Base-by-base conservation (phyloP, 2,888 invertebrate species). In the Colletes collaris region DNA sequence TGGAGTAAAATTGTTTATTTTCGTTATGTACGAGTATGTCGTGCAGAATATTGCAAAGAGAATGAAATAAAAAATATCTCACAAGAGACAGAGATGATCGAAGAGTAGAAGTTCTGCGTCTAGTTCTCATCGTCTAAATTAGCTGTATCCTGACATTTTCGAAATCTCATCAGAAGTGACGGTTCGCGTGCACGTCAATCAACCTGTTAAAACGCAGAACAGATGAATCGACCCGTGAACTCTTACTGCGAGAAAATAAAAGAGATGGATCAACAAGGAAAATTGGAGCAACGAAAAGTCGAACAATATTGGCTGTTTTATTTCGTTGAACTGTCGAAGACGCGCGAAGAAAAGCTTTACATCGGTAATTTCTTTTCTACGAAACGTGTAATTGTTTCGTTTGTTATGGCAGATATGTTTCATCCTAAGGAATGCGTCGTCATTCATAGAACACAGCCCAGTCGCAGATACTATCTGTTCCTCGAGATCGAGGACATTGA, bases 111-210 rank as follows among this genome's bases (percentile, higher is more conserved):
- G 71, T 56, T 75, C 67, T 11, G 3, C 6, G n/a, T 60, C 11
- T 27, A 46, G 56, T 60, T 68, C 56, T 55, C 56, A 67, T 50
- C 40, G 19, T 7, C 46, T 63, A 37, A 68, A 67, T 62, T 35
- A n/a, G 40, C 13, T 53, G 50, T 62, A 53, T 82, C 58, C 63
- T 19, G 70, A 62, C 55, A 60, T 66, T 64, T 66, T 58, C 37
- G 49, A 60, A 73, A 67, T 46, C 27, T 44, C 13, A 44, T 40
- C 35, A 7, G 13, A 13, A 65, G 64, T 76, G 56, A 81, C 11
- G 19, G 35, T 7, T 82, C 49, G 71, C 83, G 74, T 82, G 85
- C 56, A 71, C 53, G 75, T 75, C 66, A 37, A 55, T 83, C 78
- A 50, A 27, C 2, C 8, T 44, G n/a, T 10, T 53, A 37, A 75